phyloP scores from a whole-genome alignment of 1,140 invertebrate species.

The Drosophila guanche region DNA sequence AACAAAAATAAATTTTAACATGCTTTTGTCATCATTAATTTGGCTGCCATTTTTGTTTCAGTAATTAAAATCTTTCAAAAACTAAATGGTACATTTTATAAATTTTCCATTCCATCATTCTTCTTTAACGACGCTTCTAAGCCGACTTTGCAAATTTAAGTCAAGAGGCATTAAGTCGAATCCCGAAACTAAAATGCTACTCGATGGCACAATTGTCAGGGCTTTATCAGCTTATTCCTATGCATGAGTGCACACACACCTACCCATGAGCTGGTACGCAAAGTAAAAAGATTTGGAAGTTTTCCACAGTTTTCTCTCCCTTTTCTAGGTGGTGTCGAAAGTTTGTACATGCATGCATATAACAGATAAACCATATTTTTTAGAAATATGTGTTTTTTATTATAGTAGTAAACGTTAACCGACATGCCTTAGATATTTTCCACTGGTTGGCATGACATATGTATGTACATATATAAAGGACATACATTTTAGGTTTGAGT shows the following conservation, averaged over 20 bases:
- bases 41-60: not conserved
- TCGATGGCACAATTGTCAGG: slow-evolving; percentile 60
- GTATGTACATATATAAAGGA: no score
- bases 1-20: not conserved
- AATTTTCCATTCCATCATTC: slow-evolving; percentile 51
- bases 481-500: no score
- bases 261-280: slow-evolving; percentile 23
- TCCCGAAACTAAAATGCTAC: slow-evolving; percentile 53
- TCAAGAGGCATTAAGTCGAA: slow-evolving; percentile 56
- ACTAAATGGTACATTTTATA: slow-evolving; percentile 37
- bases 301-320: slow-evolving; percentile 12
- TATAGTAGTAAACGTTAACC: not conserved
- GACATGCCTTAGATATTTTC: no score
- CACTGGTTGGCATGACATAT: no score
- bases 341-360: slow-evolving; percentile 8
- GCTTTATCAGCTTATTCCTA: slow-evolving; percentile 54
- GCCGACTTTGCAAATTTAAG: slow-evolving; percentile 62
- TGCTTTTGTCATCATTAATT: slow-evolving; percentile 4
- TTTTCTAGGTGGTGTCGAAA: slow-evolving; percentile 6
- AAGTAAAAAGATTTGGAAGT: slow-evolving; percentile 34
- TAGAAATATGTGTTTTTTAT: no score
- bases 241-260: slow-evolving; percentile 45
- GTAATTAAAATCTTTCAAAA: no score
- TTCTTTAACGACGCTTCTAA: slow-evolving; percentile 29
- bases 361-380: slow-evolving; percentile 8